These are phyloP conservation scores for Manis javanica DNA, from an alignment of 2,797 vertebrate genomes.

Conservation along the genomic window DNA sequence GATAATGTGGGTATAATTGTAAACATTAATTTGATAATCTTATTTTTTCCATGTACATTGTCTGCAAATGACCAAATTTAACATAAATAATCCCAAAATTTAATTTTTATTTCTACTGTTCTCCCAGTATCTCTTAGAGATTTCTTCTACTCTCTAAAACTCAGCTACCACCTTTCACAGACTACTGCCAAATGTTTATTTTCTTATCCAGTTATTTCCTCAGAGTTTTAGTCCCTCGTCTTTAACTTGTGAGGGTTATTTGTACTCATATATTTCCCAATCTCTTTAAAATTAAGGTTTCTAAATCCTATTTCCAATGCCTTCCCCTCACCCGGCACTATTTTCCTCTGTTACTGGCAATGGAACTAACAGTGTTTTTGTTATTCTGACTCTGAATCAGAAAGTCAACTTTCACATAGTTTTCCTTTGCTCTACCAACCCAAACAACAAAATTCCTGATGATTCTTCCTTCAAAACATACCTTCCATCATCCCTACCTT, in stretches of 20 bases:
- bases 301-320: background rate
- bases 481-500: background rate
- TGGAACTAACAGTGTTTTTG: background rate
- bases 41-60: background rate
- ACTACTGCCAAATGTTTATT: background rate
- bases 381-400: background rate
- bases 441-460: background rate
- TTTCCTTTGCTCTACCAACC: background rate
- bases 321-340: background rate
- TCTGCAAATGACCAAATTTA: slow-evolving; percentile 27
- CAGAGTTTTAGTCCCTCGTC: background rate
- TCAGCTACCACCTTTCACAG: background rate
- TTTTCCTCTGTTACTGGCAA: background rate
- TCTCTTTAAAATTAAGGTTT: slow-evolving; percentile 11
- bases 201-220: background rate
- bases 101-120: background rate
- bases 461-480: background rate
- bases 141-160: slow-evolving; percentile 24
- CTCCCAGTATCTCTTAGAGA: background rate
- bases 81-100: background rate
- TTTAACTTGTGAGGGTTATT: background rate
- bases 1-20: background rate
- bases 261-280: background rate
- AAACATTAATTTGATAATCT: background rate
- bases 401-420: background rate